Conservation (phyloP, 2,113 vertebrate genomes). For the Chloropsis hardwickii region DNA sequence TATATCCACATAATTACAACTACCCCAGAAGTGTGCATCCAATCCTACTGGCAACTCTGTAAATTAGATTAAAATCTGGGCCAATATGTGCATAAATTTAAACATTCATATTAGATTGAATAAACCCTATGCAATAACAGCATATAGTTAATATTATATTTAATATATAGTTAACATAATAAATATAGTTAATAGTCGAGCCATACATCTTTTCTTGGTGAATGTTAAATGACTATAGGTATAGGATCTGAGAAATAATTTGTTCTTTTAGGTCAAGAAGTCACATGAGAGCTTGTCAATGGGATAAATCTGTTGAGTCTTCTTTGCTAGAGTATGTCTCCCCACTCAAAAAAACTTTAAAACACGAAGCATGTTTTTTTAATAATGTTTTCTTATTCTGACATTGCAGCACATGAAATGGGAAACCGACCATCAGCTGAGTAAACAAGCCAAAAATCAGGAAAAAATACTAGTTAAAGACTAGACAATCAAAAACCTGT, state of each 20-base stretch:
- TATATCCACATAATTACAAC: not conserved
- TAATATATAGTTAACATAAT: too few species aligned
- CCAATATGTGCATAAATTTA: not conserved
- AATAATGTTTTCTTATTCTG: not conserved
- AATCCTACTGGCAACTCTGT: not conserved
- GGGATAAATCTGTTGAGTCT: not conserved
- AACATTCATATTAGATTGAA: not conserved
- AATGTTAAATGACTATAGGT: not conserved
- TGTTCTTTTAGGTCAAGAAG: not conserved
- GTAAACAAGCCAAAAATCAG: not conserved
- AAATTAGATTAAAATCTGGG: not conserved
- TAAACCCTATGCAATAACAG: not conserved
- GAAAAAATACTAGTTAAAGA: not conserved
- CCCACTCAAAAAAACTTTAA: not conserved
- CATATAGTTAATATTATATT: too few species aligned
- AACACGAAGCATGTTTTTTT: not conserved
- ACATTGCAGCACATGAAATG: not conserved
- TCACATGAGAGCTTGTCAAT: not conserved
- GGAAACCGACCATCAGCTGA: not conserved
- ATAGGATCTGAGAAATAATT: not conserved
- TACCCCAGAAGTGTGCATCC: not conserved
- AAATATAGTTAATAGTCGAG: not conserved
- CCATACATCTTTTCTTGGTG: not conserved
- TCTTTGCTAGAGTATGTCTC: not conserved
- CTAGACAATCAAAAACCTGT: not conserved